phyloP scores from a whole-genome alignment of 2,797 vertebrate species.

The Champsocephalus esox region DNA sequence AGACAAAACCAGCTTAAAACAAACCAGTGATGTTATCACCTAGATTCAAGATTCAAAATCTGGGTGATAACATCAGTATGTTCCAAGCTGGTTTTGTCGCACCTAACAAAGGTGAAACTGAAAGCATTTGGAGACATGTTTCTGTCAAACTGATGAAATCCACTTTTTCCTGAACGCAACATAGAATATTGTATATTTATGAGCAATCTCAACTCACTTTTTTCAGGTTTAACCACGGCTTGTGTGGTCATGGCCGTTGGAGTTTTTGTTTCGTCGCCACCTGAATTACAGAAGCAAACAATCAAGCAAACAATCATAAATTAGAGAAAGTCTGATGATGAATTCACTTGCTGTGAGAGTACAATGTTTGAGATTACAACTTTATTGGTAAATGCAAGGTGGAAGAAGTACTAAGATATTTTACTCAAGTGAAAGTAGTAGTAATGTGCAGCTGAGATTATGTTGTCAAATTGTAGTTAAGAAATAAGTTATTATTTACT shows the following conservation, averaged over 20 bases:
- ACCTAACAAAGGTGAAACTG: background rate
- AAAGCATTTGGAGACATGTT: background rate
- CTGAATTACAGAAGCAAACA: conserved; percentile 16
- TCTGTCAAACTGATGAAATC: background rate
- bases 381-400: background rate
- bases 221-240: background rate
- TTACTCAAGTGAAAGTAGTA: no score
- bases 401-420: no score
- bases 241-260: rapidly evolving
- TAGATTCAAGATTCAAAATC: no score
- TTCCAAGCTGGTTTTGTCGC: no score
- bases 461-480: no score
- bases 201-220: conserved; percentile 33
- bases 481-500: no score
- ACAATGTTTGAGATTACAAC: background rate
- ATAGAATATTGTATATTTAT: background rate
- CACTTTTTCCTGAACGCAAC: background rate
- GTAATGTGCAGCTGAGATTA: no score
- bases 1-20: background rate
- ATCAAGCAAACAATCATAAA: background rate
- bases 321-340: background rate
- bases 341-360: background rate
- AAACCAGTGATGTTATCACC: background rate
- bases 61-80: no score
- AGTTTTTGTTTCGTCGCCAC: rapidly evolving